Evolutionary conservation across 2,797 vertebrate species (phyloP).

Genomic region (Oreortyx pictus): DNA sequence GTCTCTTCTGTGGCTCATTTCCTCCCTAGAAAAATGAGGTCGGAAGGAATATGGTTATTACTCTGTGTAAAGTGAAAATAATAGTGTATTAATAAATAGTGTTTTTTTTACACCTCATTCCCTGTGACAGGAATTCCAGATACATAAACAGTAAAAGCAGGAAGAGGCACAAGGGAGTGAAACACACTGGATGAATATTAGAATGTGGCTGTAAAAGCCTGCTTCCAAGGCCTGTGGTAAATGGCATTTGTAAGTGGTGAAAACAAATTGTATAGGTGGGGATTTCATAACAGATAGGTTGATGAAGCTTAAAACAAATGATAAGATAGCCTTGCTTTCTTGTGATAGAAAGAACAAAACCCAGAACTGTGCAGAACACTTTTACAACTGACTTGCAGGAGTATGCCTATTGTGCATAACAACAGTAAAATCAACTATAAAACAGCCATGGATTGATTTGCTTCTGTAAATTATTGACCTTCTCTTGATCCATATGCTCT

Average conservation of each 20-base stretch:
- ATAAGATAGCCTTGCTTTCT: not conserved
- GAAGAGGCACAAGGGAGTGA: not conserved
- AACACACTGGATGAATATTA: not conserved
- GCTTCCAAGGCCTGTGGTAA: constrained; percentile 14
- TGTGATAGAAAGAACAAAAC: not conserved
- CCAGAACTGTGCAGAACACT: not conserved
- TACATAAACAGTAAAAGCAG: not conserved
- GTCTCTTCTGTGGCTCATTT: constrained; percentile 22
- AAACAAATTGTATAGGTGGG: not conserved
- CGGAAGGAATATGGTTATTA: not conserved
- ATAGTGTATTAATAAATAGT: not conserved
- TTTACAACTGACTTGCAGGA: not conserved
- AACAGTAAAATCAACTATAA: not conserved
- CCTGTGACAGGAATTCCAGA: not conserved
- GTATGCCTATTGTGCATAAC: not conserved
- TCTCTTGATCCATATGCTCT: not conserved
- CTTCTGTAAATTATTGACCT: not conserved
- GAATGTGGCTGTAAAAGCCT: not conserved
- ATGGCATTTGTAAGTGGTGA: not conserved
- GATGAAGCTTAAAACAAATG: not conserved
- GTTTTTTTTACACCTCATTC: constrained; percentile 20
- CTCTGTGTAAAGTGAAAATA: constrained; percentile 4
- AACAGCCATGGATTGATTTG: not conserved
- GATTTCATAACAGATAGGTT: not conserved
- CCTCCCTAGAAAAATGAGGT: constrained; percentile 4